A percentile compares a stretch with the other conserved stretches of the same genome.
phyloP scores from a whole-genome alignment of 2,888 invertebrate species.

The Lithosia quadra region DNA sequence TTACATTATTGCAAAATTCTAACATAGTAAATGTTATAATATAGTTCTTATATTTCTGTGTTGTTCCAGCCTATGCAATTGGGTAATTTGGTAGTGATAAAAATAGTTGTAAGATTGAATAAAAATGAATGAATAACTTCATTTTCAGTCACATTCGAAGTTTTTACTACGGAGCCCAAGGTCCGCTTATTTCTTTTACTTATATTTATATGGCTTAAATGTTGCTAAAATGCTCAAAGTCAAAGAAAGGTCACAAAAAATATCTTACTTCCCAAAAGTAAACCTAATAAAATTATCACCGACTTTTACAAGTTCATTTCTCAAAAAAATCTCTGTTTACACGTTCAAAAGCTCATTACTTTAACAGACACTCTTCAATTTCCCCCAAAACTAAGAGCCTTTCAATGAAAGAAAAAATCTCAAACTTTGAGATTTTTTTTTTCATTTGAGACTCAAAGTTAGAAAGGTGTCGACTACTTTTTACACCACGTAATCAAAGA shows the following conservation, averaged over 20 bases:
- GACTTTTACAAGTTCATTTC: conserved; percentile 4
- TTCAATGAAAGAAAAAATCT: conserved; percentile 22
- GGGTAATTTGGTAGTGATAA: too few relatives aligned
- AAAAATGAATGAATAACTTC: too few relatives aligned
- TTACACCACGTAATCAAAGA: conserved; percentile 37
- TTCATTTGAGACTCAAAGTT: too few relatives aligned
- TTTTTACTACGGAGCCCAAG: too few relatives aligned
- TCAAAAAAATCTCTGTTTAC: conserved; percentile 14
- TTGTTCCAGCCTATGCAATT: too few relatives aligned
- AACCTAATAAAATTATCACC: conserved; percentile 10
- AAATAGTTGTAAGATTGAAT: too few relatives aligned
- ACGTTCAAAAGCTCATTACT: conserved; percentile 26
- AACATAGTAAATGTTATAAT: neutral
- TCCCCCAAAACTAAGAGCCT: conserved; percentile 27
- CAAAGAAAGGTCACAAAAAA: neutral
- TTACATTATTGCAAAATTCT: too few relatives aligned
- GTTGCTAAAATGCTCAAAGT: too few relatives aligned
- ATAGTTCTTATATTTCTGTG: neutral
- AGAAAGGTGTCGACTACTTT: conserved; percentile 27
- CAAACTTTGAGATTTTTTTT: too few relatives aligned
- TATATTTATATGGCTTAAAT: too few relatives aligned
- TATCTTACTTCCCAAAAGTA: neutral
- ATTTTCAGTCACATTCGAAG: too few relatives aligned
- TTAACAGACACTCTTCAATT: conserved; percentile 27
- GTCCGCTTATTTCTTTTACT: too few relatives aligned